These are phyloP conservation scores for Heterohyrax brucei DNA, from an alignment of 2,797 vertebrate genomes.

Conservation along the genomic window DNA sequence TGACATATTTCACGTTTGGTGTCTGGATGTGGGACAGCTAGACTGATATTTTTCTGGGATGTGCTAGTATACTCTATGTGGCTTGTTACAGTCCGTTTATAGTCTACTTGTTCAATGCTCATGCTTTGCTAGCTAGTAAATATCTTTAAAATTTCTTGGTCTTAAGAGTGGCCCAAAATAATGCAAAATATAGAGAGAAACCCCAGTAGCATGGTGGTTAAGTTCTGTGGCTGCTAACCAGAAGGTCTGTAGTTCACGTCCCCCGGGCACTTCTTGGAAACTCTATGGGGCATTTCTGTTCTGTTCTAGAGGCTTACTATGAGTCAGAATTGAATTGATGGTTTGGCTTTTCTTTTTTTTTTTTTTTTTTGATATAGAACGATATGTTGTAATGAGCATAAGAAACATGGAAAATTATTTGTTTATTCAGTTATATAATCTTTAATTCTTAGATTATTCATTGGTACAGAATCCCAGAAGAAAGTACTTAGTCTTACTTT, in stretches of 20 bases:
- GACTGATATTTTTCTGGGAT: constrained; percentile 7
- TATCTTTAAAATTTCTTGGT: background rate
- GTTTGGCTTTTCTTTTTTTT: too few species aligned
- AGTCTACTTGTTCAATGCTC: background rate
- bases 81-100: background rate
- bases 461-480: background rate
- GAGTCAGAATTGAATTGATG: too few species aligned
- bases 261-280: too few species aligned
- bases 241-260: too few species aligned
- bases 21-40: background rate
- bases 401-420: background rate
- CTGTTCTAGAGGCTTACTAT: too few species aligned
- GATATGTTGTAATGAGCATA: background rate
- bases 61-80: background rate
- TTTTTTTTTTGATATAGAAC: background rate
- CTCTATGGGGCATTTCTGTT: too few species aligned
- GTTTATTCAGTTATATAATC: background rate
- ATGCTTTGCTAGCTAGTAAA: constrained; percentile 1
- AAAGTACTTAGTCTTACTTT: background rate
- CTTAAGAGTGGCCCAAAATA: background rate
- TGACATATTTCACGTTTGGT: constrained; percentile 13
- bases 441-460: background rate
- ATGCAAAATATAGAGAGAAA: background rate
- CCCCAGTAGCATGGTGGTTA: too few species aligned
- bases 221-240: too few species aligned